Percentiles rank a stretch among this genome's conserved stretches.
These are phyloP conservation scores for Epistrophe eligans DNA, from an alignment of 2,888 invertebrate genomes.

Conservation along the genomic window DNA sequence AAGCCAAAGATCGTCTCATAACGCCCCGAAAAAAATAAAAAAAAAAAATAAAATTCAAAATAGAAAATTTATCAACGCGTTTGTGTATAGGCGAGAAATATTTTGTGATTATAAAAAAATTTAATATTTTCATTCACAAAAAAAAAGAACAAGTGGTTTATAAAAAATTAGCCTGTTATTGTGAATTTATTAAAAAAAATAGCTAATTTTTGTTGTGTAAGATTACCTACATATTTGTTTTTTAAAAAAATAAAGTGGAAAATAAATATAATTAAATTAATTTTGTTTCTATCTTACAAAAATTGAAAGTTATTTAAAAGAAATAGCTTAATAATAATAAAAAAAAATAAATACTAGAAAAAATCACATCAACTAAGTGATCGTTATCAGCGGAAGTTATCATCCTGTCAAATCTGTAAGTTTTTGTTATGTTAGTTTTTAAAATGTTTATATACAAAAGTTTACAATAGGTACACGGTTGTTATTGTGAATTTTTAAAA, in stretches of 20 bases:
- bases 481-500: no score
- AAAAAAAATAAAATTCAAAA: slow-evolving; percentile 30
- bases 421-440: neutral
- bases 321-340: slow-evolving; percentile 10
- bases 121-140: slow-evolving; percentile 21
- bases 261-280: neutral
- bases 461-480: no score
- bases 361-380: neutral
- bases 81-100: slow-evolving; percentile 33
- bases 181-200: slow-evolving; percentile 44
- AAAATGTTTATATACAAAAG: no score
- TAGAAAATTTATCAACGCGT: slow-evolving; percentile 32
- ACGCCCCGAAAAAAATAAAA: slow-evolving; percentile 29
- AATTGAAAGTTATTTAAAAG: neutral
- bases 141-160: slow-evolving; percentile 26
- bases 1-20: slow-evolving; percentile 50
- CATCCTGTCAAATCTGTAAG: slow-evolving; percentile 47
- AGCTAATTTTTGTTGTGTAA: slow-evolving; percentile 32
- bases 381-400: slow-evolving; percentile 10
- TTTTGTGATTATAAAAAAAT: slow-evolving; percentile 31
- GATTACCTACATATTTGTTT: slow-evolving; percentile 11
- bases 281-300: slow-evolving; percentile 20
- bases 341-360: neutral
- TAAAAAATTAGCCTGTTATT: slow-evolving; percentile 21
- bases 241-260: slow-evolving; percentile 30